Evolutionary conservation across 2,888 invertebrate genomes (phyloP).

Genomic region (Platycheirus rosarum): DNA sequence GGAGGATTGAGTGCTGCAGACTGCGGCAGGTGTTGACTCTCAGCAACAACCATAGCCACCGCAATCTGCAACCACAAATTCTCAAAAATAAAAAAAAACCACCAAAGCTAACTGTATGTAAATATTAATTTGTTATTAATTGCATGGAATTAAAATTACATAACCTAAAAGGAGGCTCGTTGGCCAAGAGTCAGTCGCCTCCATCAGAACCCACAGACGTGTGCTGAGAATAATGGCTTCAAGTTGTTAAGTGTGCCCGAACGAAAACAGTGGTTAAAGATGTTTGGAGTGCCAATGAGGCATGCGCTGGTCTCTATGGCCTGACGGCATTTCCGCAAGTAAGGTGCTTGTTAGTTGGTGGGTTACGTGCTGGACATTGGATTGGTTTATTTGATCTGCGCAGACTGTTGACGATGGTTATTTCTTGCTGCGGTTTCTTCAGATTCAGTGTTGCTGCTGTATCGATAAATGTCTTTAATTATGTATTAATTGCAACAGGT

Average conservation of each 20-base stretch:
- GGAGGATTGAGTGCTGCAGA: conserved; percentile 11
- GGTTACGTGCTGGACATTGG: no score
- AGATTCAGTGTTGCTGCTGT: no score
- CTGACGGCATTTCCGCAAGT: conserved; percentile 58
- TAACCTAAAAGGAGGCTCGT: conserved; percentile 33
- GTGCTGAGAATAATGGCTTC: conserved; percentile 51
- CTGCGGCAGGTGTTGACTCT: conserved; percentile 48
- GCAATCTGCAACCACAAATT: neutral
- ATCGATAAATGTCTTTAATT: no score
- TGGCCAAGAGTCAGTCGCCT: no score
- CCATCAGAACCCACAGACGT: conserved; percentile 41
- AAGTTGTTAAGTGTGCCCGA: conserved; percentile 9
- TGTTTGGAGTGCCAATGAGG: conserved; percentile 42
- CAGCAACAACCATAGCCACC: conserved; percentile 31
- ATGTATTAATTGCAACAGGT: no score
- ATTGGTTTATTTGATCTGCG: no score
- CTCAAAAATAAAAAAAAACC: neutral
- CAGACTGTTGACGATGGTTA: no score
- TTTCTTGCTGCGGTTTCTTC: no score
- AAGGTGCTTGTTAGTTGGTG: conserved; percentile 27
- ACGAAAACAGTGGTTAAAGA: conserved; percentile 11
- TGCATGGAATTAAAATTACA: conserved; percentile 63
- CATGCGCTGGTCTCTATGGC: conserved; percentile 17
- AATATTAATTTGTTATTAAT: conserved; percentile 70
- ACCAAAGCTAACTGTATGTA: conserved; percentile 31